Base-by-base conservation (phyloP, 2,888 invertebrate genomes). In the Rhorus exstirpatorius region DNA sequence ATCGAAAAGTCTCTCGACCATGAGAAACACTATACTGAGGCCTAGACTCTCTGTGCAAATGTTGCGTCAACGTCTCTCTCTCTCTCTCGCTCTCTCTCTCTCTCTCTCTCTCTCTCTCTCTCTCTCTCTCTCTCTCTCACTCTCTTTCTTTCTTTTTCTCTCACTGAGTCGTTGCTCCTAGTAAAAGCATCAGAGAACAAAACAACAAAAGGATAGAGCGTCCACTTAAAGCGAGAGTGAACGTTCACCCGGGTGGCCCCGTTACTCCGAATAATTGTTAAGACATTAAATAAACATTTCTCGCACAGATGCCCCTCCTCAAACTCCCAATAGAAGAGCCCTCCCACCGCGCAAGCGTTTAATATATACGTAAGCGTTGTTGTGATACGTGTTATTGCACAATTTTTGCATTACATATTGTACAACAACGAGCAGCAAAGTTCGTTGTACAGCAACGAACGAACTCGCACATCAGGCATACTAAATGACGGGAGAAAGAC, bases 241-340 rank as follows among this genome's bases (percentile, higher is more conserved):
- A 71, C 65, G 53, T 79, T 83, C 78, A 83, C 80, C 79, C 83
- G 83, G 84, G 49, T 79, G 85, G 74, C 77, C 83, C 84, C 68
- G 83, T 84, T 83, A 86, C 86, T 85, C 87, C 81, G 77, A 83
- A 81, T 85, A 85, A 81, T 85, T 79, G 77, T 85, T 81, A 60
- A 74, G 76, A 81, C 83, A 84, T 83, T 83, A 79, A 83, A 81
- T 79, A 83, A 83, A 84, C 81, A 83, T 79, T 81, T 75, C 63
- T 53, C 58, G 35, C 21, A 17, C 65, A 58, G 53, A 75, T 58
- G 19, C 26, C 17, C 26, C 3, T 46, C 26, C 7, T 3, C 10
- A 19, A 1, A 7, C 21, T 17, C 53, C 21, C n/a, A 41, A 21
- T 17, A 1, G 31, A 65, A 26, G 6, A 24, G n/a, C 24, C 12